Conservation (phyloP, 2,113 vertebrate species). For the Grantiella picta region DNA sequence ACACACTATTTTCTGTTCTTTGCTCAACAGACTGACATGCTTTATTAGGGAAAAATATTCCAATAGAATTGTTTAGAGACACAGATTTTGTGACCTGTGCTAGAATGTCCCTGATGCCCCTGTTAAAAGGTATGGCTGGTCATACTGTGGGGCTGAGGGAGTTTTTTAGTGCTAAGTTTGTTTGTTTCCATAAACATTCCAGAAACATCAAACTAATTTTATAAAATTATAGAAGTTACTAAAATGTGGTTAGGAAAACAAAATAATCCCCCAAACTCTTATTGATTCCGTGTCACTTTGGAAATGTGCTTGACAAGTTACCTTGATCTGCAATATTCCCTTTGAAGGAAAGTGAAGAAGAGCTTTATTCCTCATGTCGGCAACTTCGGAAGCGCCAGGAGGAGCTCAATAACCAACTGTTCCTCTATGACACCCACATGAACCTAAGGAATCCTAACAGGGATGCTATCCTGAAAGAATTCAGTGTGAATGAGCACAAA, state of each 20-base stretch:
- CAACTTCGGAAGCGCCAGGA: constrained; percentile 85
- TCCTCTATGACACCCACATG: constrained; percentile 84
- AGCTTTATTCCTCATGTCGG: constrained; percentile 89
- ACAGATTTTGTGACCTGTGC: neutral
- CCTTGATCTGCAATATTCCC: neutral
- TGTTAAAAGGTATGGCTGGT: neutral
- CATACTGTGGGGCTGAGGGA: neutral
- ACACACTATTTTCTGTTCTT: neutral
- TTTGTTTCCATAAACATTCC: neutral
- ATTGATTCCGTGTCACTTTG: neutral
- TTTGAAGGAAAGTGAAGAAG: constrained; percentile 85
- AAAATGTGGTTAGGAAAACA: neutral
- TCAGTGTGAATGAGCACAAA: constrained; percentile 79
- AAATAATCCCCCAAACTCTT: neutral
- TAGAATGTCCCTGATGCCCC: neutral
- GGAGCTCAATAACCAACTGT: constrained; percentile 79
- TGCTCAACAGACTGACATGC: neutral
- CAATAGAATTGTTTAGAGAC: neutral
- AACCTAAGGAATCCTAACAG: constrained; percentile 76
- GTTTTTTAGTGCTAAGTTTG: neutral
- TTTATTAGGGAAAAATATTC: neutral
- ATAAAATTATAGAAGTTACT: neutral
- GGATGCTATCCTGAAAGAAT: constrained; percentile 78
- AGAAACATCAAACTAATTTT: neutral
- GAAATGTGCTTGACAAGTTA: neutral